A percentile compares a stretch with the other conserved stretches of the same genome.
Conservation (phyloP, 2,888 invertebrate species). For the Coelinius sp. region DNA sequence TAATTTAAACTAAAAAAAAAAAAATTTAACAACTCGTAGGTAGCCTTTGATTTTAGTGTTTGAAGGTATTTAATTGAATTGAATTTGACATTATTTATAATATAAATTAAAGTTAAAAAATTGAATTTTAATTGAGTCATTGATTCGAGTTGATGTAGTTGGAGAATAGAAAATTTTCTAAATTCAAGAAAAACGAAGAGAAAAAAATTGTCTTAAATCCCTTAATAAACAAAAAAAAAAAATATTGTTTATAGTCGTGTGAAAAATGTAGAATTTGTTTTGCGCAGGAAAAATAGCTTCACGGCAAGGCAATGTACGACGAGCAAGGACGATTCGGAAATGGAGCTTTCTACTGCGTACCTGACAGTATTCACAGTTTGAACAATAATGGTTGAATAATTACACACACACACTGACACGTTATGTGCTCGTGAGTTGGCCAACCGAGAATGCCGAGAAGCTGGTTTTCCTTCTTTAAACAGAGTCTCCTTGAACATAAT, state of each 20-base stretch:
- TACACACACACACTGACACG: constrained; percentile 38
- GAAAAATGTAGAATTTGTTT: constrained; percentile 63
- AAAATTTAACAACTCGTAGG: constrained; percentile 38
- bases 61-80: constrained; percentile 9
- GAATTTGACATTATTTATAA: background rate
- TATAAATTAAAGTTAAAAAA: no score
- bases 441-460: constrained; percentile 47
- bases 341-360: constrained; percentile 55
- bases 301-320: constrained; percentile 58
- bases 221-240: constrained; percentile 40
- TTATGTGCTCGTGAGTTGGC: constrained; percentile 43
- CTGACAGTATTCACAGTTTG: constrained; percentile 48
- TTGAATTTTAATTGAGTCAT: no score
- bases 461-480: constrained; percentile 42
- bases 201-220: constrained; percentile 45
- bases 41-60: constrained; percentile 21
- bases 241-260: constrained; percentile 50
- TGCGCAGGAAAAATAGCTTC: constrained; percentile 64
- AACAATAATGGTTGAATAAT: constrained; percentile 44
- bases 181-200: constrained; percentile 43
- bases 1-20: constrained; percentile 4
- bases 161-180: no score
- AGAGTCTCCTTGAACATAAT: constrained; percentile 38
- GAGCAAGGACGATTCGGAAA: constrained; percentile 54
- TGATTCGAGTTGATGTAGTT: no score